These are phyloP conservation scores for Parasteatoda lunata DNA, from an alignment of 2,888 invertebrate genomes.

Conservation along the genomic window DNA sequence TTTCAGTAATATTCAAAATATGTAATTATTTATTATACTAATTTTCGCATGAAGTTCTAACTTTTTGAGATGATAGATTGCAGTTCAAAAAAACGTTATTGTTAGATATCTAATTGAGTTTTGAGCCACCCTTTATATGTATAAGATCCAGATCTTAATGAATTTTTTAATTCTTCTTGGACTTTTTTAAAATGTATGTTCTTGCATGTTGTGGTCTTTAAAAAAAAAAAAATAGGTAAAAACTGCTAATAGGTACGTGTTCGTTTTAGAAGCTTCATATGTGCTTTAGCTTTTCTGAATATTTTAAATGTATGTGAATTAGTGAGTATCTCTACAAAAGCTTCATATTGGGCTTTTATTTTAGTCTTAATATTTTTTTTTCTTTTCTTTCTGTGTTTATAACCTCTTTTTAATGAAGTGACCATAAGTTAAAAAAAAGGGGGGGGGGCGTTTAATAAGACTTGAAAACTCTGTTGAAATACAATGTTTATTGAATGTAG, in stretches of 20 bases:
- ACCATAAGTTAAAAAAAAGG: not conserved
- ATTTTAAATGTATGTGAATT: constrained; percentile 62
- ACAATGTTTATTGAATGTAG: constrained; percentile 43
- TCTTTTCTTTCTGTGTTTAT: constrained; percentile 5
- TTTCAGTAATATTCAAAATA: no score
- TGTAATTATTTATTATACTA: no score
- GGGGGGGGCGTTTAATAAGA: constrained; percentile 10
- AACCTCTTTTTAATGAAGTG: constrained; percentile 7
- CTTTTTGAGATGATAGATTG: no score
- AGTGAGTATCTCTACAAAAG: constrained; percentile 28
- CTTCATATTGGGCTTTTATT: constrained; percentile 19
- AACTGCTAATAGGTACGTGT: constrained; percentile 49
- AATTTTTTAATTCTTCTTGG: constrained; percentile 9
- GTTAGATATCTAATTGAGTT: no score
- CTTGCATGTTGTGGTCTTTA: constrained; percentile 66
- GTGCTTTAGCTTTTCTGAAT: constrained; percentile 60
- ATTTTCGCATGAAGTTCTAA: no score
- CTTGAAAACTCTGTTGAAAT: constrained; percentile 21
- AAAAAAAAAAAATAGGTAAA: constrained; percentile 17
- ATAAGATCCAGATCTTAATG: not conserved
- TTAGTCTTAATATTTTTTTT: not conserved
- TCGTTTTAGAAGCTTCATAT: constrained; percentile 65
- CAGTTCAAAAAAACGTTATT: no score
- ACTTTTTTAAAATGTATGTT: constrained; percentile 45
- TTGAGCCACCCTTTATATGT: no score